These are phyloP conservation scores for Octomys mimax DNA, from an alignment of 2,797 vertebrate species.

Conservation along the genomic window DNA sequence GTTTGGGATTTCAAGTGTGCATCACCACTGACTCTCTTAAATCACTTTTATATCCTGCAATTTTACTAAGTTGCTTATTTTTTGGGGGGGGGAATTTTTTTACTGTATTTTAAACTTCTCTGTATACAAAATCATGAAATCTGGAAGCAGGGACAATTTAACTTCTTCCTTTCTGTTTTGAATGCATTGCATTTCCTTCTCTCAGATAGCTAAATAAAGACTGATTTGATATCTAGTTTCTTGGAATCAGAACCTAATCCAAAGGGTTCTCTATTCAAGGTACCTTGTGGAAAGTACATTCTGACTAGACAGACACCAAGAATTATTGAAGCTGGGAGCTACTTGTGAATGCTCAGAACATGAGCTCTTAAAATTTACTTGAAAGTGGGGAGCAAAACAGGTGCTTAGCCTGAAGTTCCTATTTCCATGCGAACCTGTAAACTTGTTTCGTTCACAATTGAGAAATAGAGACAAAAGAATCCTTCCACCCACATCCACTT, in stretches of 20 bases:
- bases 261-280: neutral
- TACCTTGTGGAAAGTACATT: neutral
- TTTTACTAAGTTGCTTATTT: neutral
- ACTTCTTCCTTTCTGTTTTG: neutral
- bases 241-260: neutral
- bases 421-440: slow-evolving; percentile 14
- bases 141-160: neutral
- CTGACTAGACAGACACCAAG: neutral
- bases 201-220: neutral
- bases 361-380: slow-evolving; percentile 24
- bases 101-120: neutral
- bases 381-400: slow-evolving; percentile 44
- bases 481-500: neutral
- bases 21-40: neutral
- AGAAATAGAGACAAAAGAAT: slow-evolving; percentile 27
- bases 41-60: neutral
- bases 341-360: slow-evolving; percentile 37
- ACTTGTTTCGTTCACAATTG: slow-evolving; percentile 11
- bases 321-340: neutral
- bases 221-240: neutral
- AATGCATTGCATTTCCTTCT: neutral
- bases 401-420: slow-evolving; percentile 58
- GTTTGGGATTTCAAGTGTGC: neutral
- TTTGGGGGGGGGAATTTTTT: neutral
- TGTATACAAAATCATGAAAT: neutral